Evolutionary conservation across 2,797 vertebrate genomes (phyloP), one percentile per base, ranked within the genome.

Genomic region (Martes flavigula): DNA sequence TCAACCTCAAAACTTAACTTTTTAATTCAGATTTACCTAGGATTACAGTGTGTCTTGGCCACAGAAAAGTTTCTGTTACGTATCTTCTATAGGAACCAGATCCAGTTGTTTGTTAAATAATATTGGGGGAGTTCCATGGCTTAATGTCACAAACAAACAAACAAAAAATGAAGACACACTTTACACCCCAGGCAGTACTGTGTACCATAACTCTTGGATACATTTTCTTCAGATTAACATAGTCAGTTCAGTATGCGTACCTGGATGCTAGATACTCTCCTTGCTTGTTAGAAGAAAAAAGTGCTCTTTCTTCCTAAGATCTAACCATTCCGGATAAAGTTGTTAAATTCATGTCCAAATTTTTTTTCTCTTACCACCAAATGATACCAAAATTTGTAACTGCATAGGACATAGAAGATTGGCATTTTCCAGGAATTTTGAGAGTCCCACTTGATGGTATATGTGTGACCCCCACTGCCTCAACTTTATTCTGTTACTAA

Each of bases 251-350:
- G 0, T 90, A 38, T 93, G 72, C 15, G 12, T 68, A 95, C 32
- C 12, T 51, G 27, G 17, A 88, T 82, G 21, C 72, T 86, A 35
- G 18, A n/a, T 89, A 90, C 38, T 77, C 17, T 81, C 75, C 0
- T 95, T 94, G 85, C 88, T 92, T 84, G 4, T 87, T 91, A 64
- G 46, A 90, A 88, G 66, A 75, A 91, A 68, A 58, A 32, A 46
- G 62, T 62, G n/a, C 77, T 83, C 27, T 78, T 68, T 62, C 35
- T 46, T 32, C 38, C 54, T 89, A 48, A 82, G 32, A 64, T 86
- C 35, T 79, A 78, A 68, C 12, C 8, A 91, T 70, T 75, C 14
- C n/a, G 2, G 25, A 11, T 87, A 79, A 95, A 91, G 54, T 90
- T 48, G 79, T 78, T 93, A 73, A 78, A 58, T 90, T 78, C 21